A percentile compares a stretch with the other conserved stretches of the same genome.
Conservation (phyloP, 2,888 invertebrate genomes). For the Bibio marci region DNA sequence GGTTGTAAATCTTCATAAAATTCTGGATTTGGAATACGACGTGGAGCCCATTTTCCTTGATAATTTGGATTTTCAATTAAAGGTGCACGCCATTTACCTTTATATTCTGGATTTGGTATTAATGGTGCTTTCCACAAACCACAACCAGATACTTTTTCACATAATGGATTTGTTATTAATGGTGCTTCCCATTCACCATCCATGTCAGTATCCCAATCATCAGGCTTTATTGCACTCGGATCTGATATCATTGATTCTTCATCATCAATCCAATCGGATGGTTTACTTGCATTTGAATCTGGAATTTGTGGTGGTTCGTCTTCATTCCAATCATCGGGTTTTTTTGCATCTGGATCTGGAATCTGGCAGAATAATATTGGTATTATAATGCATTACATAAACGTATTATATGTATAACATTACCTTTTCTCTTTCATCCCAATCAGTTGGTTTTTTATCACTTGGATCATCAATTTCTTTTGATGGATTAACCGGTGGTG, state of each 20-base stretch:
- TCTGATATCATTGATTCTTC: conserved; percentile 78
- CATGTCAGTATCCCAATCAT: conserved; percentile 96
- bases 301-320: conserved; percentile 77
- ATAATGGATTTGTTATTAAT: conserved; percentile 74
- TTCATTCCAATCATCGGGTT: conserved; percentile 97
- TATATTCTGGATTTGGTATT: conserved; percentile 78
- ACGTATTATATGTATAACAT: not conserved
- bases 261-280: conserved; percentile 84
- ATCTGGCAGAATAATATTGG: conserved; percentile 33
- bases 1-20: conserved; percentile 83
- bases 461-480: conserved; percentile 84
- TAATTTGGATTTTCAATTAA: conserved; percentile 86
- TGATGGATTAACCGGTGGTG: conserved; percentile 88
- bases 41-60: conserved; percentile 87
- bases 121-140: conserved; percentile 76
- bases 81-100: conserved; percentile 84
- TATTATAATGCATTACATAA: too few species aligned
- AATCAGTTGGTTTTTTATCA: conserved; percentile 72
- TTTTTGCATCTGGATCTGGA: conserved; percentile 69
- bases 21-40: conserved; percentile 77
- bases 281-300: conserved; percentile 68
- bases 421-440: conserved; percentile 84
- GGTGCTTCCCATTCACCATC: conserved; percentile 99
- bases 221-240: conserved; percentile 69
- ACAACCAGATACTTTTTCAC: conserved; percentile 67